Percentiles rank a stretch among this genome's conserved stretches.
phyloP scores from a whole-genome alignment of 1,140 invertebrate species.

The Limonius californicus region DNA sequence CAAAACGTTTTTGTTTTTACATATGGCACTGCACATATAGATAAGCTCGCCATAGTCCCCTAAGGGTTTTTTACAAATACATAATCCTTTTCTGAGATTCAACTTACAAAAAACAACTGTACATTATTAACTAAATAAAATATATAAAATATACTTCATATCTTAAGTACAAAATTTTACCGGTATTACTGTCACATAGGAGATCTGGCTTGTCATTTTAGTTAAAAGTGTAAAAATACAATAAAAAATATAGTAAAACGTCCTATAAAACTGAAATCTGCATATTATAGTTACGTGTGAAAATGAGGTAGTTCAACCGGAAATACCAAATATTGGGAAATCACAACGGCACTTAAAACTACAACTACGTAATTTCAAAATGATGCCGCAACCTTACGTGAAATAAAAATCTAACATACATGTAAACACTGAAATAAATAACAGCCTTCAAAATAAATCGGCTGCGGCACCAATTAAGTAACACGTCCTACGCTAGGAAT shows the following conservation, averaged over 20 bases:
- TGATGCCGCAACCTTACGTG: slow-evolving; percentile 2
- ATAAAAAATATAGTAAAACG: slow-evolving; percentile 4
- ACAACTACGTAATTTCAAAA: slow-evolving; percentile 6
- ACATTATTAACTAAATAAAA: slow-evolving; percentile 30
- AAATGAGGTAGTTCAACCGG: slow-evolving; percentile 39
- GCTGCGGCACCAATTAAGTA: slow-evolving; percentile 4
- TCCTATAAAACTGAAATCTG: slow-evolving; percentile 5
- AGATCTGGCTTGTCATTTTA: slow-evolving; percentile 31
- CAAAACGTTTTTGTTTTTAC: slow-evolving; percentile 29
- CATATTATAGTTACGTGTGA: background rate
- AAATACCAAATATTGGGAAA: slow-evolving; percentile 39
- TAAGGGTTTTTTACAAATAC: slow-evolving; percentile 29
- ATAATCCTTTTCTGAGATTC: slow-evolving; percentile 22
- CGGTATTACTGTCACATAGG: slow-evolving; percentile 15
- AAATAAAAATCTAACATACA: slow-evolving; percentile 6
- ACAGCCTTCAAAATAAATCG: slow-evolving; percentile 7
- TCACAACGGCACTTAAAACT: slow-evolving; percentile 28
- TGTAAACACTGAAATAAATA: slow-evolving; percentile 15
- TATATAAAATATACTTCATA: slow-evolving; percentile 17
- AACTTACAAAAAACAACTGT: slow-evolving; percentile 29
- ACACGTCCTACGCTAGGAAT: background rate
- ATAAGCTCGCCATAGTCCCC: slow-evolving; percentile 38
- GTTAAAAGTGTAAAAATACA: slow-evolving; percentile 5
- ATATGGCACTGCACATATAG: slow-evolving; percentile 39
- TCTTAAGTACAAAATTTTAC: slow-evolving; percentile 33